Evolutionary conservation across 2,113 vertebrate genomes (phyloP).

Genomic region (Otocyon megalotis): DNA sequence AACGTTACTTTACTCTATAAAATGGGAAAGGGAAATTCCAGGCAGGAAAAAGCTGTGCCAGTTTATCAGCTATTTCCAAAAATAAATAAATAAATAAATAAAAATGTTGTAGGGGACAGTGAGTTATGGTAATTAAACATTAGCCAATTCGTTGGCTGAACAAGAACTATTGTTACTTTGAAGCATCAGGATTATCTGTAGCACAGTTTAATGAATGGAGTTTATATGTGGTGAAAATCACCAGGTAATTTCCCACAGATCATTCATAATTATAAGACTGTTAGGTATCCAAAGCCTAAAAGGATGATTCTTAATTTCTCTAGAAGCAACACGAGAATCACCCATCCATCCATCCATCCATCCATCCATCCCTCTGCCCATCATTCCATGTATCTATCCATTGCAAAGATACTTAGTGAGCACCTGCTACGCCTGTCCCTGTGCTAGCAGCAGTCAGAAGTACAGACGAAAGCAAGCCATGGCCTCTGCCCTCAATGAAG

Average conservation of each 20-base stretch:
- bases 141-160: conserved; percentile 73
- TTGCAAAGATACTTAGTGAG: neutral
- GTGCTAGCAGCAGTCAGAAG: neutral
- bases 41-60: conserved; percentile 18
- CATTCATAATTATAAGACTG: conserved; percentile 51
- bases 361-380: neutral
- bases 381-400: neutral
- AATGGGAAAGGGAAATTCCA: conserved; percentile 50
- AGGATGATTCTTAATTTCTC: conserved; percentile 22
- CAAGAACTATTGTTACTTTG: conserved; percentile 32
- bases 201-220: conserved; percentile 22
- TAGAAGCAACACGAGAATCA: conserved; percentile 10
- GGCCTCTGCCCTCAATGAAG: neutral
- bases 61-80: conserved; percentile 34
- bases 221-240: conserved; percentile 69
- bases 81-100: neutral
- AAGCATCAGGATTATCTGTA: conserved; percentile 58
- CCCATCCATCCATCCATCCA: neutral
- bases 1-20: neutral
- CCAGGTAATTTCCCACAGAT: conserved; percentile 59
- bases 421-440: neutral
- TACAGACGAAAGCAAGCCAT: neutral
- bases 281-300: neutral
- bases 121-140: conserved; percentile 72
- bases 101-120: conserved; percentile 58